Conservation (phyloP, 2,113 vertebrate genomes). For the Caretta caretta region DNA sequence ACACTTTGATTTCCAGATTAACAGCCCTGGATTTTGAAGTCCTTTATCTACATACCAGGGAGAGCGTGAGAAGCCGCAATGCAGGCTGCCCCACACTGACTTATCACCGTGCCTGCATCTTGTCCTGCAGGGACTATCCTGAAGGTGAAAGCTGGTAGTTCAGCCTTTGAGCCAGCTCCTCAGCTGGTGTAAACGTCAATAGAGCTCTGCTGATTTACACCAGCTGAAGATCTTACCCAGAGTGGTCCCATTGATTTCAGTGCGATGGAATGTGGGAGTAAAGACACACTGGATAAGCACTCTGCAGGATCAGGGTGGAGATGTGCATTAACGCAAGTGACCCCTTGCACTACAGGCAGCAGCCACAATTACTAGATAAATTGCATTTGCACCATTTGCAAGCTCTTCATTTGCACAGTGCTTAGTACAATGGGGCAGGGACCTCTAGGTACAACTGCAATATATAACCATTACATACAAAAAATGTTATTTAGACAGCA, state of each 20-base stretch:
- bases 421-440: background rate
- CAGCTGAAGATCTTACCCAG: background rate
- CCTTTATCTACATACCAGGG: fast-evolving
- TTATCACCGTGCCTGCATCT: background rate
- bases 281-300: background rate
- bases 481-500: background rate
- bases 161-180: background rate
- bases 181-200: background rate
- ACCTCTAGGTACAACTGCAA: background rate
- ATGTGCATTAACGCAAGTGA: background rate
- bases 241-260: background rate
- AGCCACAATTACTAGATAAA: background rate
- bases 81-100: fast-evolving
- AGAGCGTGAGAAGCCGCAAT: background rate
- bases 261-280: background rate
- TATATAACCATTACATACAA: background rate
- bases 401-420: background rate
- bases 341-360: background rate
- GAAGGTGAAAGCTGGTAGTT: background rate
- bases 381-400: background rate
- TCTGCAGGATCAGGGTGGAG: background rate
- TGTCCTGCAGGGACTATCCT: background rate
- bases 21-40: fast-evolving
- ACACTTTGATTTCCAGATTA: fast-evolving
- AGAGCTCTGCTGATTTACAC: background rate